Evolutionary conservation across 1,140 invertebrate genomes (phyloP).

Genomic region (Semibalanus balanoides): DNA sequence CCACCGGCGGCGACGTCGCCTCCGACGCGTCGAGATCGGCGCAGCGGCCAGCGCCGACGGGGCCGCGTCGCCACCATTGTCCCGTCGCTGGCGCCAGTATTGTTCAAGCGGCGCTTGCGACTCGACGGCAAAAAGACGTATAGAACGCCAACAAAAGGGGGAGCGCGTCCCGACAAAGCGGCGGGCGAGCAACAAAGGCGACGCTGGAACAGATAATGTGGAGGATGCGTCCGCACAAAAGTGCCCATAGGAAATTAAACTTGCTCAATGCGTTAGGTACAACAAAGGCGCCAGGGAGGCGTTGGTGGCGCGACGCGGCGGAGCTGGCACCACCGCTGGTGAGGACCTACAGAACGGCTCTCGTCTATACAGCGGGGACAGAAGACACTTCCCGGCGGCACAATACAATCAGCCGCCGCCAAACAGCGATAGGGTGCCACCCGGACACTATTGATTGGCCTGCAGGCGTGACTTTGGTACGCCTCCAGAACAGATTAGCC

Average conservation of each 20-base stretch:
- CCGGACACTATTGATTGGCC: no score
- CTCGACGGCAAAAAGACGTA: slow-evolving; percentile 1
- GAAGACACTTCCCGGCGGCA: no score
- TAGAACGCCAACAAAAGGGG: slow-evolving; percentile 1
- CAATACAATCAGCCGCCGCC: no score
- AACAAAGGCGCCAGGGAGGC: background rate
- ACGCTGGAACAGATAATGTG: background rate
- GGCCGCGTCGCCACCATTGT: background rate
- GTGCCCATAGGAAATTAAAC: slow-evolving; percentile 2
- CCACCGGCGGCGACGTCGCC: background rate
- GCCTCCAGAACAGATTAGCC: no score
- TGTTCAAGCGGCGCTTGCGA: background rate
- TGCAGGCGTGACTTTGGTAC: no score
- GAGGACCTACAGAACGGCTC: no score
- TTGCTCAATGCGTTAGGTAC: background rate
- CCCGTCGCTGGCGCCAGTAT: background rate
- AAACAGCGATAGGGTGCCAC: no score
- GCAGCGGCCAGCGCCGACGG: no score
- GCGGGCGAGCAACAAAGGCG: background rate
- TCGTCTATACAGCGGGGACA: background rate
- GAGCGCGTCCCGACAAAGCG: background rate
- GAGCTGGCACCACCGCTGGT: background rate
- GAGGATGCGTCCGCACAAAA: background rate
- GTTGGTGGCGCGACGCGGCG: background rate
- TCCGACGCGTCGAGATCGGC: background rate